phyloP scores from a whole-genome alignment of 2,113 vertebrate genomes.

The Hippocampus abdominalis region DNA sequence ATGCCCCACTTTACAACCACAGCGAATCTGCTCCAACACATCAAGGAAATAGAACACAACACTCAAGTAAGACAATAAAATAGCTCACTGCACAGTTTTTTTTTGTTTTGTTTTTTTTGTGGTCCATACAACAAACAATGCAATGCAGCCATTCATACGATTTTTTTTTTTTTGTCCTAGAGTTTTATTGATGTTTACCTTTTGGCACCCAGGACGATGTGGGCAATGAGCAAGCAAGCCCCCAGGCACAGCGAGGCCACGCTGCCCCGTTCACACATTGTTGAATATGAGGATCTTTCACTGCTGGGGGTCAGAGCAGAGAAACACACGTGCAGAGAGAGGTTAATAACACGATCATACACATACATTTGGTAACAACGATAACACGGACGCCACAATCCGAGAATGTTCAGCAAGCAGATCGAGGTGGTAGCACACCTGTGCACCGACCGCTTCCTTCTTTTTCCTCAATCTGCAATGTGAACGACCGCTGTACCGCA shows the following conservation, averaged over 20 bases:
- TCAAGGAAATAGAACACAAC: conserved; percentile 21
- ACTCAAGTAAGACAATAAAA: not conserved
- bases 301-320: conserved; percentile 72
- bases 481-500: conserved; percentile 52
- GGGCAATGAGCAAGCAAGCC: conserved; percentile 82
- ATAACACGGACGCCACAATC: not conserved
- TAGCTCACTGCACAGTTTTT: not conserved
- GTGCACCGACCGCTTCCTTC: conserved; percentile 39
- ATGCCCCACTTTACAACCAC: conserved; percentile 51
- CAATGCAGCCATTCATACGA: not conserved
- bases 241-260: conserved; percentile 79
- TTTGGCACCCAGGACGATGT: conserved; percentile 78
- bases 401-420: not conserved
- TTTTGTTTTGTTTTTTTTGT: too few relatives aligned
- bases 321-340: conserved; percentile 25
- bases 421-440: conserved; percentile 56
- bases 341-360: conserved; percentile 18
- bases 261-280: conserved; percentile 80
- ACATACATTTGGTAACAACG: not conserved
- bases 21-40: conserved; percentile 16
- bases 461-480: conserved; percentile 47
- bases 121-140: not conserved
- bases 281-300: conserved; percentile 78
- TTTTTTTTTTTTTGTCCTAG: not conserved
- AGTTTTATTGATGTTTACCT: conserved; percentile 75